A percentile compares a stretch with the other conserved stretches of the same genome.
phyloP scores from a whole-genome alignment of 2,888 invertebrate species.

The Serripes groenlandicus region DNA sequence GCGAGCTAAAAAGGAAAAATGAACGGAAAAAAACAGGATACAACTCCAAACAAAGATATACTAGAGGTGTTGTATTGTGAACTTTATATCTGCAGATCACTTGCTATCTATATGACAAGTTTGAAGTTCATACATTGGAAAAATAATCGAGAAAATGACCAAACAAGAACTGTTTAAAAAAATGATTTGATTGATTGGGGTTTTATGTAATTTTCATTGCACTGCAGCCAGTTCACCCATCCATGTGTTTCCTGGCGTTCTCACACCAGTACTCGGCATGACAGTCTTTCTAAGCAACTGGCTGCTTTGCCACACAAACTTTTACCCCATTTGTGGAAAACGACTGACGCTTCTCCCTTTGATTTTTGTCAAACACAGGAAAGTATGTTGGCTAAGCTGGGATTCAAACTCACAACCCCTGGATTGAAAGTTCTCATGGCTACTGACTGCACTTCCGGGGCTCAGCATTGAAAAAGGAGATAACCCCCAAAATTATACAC shows the following conservation, averaged over 20 bases:
- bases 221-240: neutral
- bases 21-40: too few species aligned
- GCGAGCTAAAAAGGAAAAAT: too few species aligned
- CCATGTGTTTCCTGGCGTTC: neutral
- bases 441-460: neutral
- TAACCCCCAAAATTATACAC: too few species aligned
- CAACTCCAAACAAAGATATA: too few species aligned
- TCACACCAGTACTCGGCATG: neutral
- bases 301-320: neutral
- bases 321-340: neutral
- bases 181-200: neutral
- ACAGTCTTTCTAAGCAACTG: neutral
- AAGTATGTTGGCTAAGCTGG: neutral
- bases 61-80: too few species aligned
- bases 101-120: too few species aligned
- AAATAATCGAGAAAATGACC: too few species aligned
- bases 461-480: neutral
- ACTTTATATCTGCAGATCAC: too few species aligned
- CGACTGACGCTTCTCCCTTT: neutral
- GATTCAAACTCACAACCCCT: neutral
- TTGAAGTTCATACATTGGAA: too few species aligned
- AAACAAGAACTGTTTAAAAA: too few species aligned
- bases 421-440: neutral
- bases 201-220: neutral
- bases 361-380: neutral